phyloP scores from a whole-genome alignment of 2,113 vertebrate species.

The Cricetomys ansorgei region DNA sequence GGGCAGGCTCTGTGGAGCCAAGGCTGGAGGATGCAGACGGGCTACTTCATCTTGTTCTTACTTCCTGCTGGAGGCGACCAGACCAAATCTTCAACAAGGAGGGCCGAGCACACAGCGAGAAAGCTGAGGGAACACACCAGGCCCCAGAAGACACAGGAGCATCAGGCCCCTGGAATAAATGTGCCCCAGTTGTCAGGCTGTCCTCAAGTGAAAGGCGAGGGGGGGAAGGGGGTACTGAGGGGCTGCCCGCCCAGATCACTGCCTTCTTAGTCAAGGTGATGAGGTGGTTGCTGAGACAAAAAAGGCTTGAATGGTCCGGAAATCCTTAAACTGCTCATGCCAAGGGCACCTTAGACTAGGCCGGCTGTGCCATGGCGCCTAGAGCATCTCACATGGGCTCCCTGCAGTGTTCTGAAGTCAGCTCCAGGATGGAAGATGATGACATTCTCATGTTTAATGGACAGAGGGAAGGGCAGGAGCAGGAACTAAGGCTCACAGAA shows the following conservation, averaged over 20 bases:
- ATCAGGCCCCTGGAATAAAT: not conserved
- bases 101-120: not conserved
- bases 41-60: not conserved
- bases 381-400: rapidly evolving
- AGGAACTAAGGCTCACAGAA: not conserved
- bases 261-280: not conserved
- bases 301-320: not conserved
- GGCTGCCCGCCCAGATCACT: not conserved
- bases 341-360: not conserved
- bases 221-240: not conserved
- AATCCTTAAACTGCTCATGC: not conserved
- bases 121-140: not conserved
- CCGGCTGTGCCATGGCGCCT: rapidly evolving
- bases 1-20: not conserved
- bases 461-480: too few species aligned
- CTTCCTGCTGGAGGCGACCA: not conserved
- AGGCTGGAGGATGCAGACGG: not conserved
- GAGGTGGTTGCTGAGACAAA: not conserved
- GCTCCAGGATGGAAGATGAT: rapidly evolving
- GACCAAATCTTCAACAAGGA: not conserved
- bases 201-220: too few species aligned
- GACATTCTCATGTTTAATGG: not conserved
- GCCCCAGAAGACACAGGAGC: not conserved
- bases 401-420: rapidly evolving
- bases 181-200: rapidly evolving